Evolutionary conservation across 2,888 invertebrate genomes (phyloP).

Genomic region (Philonicus albiceps): DNA sequence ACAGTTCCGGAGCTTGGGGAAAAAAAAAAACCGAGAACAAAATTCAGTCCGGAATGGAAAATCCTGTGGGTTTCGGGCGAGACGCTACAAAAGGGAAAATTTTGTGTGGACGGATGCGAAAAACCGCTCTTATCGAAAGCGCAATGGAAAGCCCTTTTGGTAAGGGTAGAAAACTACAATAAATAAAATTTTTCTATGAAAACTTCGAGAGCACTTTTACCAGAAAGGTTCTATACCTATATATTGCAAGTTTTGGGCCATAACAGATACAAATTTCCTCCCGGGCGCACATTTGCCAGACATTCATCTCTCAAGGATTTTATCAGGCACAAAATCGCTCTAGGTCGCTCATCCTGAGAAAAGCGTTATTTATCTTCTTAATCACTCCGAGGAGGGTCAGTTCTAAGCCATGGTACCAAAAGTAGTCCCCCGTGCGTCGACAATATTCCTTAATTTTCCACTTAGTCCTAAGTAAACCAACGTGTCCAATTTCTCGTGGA

Average conservation of each 20-base stretch:
- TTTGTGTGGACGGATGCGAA: neutral
- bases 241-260: neutral
- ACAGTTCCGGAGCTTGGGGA: neutral
- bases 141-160: neutral
- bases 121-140: neutral
- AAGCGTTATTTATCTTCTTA: conserved; percentile 29
- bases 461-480: conserved; percentile 31
- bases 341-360: neutral
- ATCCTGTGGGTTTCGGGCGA: neutral
- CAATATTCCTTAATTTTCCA: conserved; percentile 23
- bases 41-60: neutral
- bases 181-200: neutral
- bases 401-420: neutral
- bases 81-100: neutral
- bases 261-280: neutral
- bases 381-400: conserved; percentile 9
- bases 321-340: neutral
- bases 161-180: neutral
- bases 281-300: neutral
- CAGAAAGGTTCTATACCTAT: neutral
- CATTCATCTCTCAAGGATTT: neutral
- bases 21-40: neutral
- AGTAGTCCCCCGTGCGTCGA: neutral
- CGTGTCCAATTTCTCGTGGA: conserved; percentile 25
- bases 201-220: neutral